phyloP scores from a whole-genome alignment of 2,113 vertebrate genomes.

The Eubucco bourcierii region DNA sequence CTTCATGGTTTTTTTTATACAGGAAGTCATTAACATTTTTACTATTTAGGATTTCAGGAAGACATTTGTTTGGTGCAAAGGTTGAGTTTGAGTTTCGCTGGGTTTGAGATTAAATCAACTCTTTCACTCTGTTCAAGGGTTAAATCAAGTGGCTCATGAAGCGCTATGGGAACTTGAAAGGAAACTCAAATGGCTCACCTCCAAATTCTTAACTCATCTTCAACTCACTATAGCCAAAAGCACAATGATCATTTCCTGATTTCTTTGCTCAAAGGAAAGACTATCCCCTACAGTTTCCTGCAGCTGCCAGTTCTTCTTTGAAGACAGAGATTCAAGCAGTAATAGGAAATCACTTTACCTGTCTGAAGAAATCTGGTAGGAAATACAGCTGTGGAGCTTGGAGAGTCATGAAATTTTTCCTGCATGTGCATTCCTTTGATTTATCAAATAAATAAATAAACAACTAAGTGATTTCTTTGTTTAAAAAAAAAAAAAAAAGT shows the following conservation, averaged over 20 bases:
- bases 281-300: not conserved
- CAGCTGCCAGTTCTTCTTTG: not conserved
- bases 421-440: not conserved
- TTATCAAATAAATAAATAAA: not conserved
- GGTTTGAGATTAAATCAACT: not conserved
- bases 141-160: not conserved
- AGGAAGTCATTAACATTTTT: not conserved
- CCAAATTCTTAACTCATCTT: not conserved
- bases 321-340: not conserved
- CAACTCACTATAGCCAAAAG: not conserved
- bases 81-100: not conserved
- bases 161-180: conserved; percentile 4
- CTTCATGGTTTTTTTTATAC: not conserved
- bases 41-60: not conserved
- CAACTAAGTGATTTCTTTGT: not conserved
- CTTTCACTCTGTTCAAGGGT: not conserved
- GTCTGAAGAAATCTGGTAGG: not conserved
- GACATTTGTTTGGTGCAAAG: not conserved
- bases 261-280: not conserved
- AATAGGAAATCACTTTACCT: not conserved
- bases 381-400: not conserved
- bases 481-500: not conserved
- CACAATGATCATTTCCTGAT: not conserved
- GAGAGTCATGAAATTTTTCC: not conserved
- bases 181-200: not conserved